Percentiles rank a stretch among this genome's conserved stretches.
phyloP scores from a whole-genome alignment of 2,113 vertebrate species.

The Phalacrocorax brasilianus region DNA sequence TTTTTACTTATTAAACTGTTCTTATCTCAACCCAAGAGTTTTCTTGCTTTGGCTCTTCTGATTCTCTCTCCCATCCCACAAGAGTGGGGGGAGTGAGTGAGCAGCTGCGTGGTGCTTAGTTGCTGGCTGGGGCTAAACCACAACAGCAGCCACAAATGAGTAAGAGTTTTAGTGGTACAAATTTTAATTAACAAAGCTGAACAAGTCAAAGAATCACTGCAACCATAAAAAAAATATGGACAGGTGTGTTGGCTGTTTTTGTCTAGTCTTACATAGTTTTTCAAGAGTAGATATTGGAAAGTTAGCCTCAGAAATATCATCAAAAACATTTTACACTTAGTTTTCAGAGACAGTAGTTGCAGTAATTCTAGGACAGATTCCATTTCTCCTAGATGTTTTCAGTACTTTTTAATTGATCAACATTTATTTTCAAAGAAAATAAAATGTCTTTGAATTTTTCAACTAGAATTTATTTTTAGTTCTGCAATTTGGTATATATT shows the following conservation, averaged over 20 bases:
- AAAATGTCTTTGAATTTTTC: not conserved
- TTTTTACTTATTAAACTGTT: no score
- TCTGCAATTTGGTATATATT: not conserved
- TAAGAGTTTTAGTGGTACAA: not conserved
- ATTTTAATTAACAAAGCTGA: not conserved
- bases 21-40: no score
- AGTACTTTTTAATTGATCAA: not conserved
- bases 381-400: not conserved
- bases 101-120: no score
- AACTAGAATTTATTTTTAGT: not conserved
- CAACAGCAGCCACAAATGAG: not conserved
- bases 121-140: no score
- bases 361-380: not conserved
- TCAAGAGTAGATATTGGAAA: not conserved
- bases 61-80: no score
- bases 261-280: rapidly evolving
- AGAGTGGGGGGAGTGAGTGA: no score
- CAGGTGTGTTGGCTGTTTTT: not conserved
- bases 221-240: not conserved
- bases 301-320: not conserved
- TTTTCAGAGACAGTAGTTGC: not conserved
- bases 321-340: not conserved
- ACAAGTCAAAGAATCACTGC: not conserved
- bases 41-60: no score
- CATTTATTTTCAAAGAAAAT: not conserved